Base-by-base conservation (phyloP, 2,888 invertebrate genomes). In the Andrena marginata region DNA sequence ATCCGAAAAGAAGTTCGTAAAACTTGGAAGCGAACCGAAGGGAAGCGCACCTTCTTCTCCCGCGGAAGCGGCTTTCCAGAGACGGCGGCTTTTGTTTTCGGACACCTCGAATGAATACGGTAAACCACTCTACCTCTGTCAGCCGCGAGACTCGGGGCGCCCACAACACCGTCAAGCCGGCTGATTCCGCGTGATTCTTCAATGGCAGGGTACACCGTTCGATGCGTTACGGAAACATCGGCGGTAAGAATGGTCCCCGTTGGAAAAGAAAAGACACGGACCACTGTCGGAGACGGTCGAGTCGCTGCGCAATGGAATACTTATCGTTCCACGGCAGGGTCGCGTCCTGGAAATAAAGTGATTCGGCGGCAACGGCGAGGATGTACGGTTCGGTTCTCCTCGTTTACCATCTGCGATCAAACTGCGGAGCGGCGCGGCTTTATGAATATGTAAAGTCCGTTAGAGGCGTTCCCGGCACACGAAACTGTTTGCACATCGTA, bases 401-500 rank as follows among this genome's bases (percentile, higher is more conserved):
- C 78, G 74, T 88, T 85, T 77, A 79, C 76, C 82, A 77, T 83
- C 83, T 71, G 70, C 68, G 78, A 80, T 89, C 87, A 83, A 84
- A 80, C 83, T 73, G 71, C 56, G 75, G 87, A 84, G 84, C 72
- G 7, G 83, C 77, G 78, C 80, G 80, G 83, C 87, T 90, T 89
- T 91, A 92, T 91, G 92, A 92, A 92, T 92, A 92, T 92, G 92
- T 90, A 92, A 91, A 92, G 89, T 91, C 89, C 85, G 89, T 86
- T 84, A 84, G 84, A 84, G 85, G 87, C 86, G 86, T 87, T 78
- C 80, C 80, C 70, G 62, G 84, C 86, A 85, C 81, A 77, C 85
- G 86, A 90, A 89, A 91, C 88, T 92, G 92, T 92, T 91, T 90
- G 90, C 90, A 88, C 89, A 85, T 86, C 86, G 80, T 87, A 88